Percentiles rank a stretch among this genome's conserved stretches.
These are phyloP conservation scores for Periplaneta americana DNA, from an alignment of 1,140 invertebrate genomes.

Conservation along the genomic window DNA sequence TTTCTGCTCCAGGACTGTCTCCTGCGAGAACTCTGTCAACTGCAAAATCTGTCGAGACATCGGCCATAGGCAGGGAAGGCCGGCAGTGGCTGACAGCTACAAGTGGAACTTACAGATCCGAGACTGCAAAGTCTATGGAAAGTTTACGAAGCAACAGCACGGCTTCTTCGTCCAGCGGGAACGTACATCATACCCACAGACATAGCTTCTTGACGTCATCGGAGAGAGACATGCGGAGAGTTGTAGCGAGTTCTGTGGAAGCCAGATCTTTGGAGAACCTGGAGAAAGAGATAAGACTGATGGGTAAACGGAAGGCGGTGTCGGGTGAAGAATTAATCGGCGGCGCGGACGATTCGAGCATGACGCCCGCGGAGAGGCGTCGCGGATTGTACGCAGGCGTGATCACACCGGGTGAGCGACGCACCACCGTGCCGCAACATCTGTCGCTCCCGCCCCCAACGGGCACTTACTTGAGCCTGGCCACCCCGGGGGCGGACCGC, in stretches of 20 bases:
- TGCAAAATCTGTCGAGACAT: not conserved
- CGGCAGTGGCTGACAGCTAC: slow-evolving; percentile 50
- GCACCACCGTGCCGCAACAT: slow-evolving; percentile 52
- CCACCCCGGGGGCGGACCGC: slow-evolving; percentile 45
- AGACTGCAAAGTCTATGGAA: slow-evolving; percentile 63
- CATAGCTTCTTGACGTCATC: slow-evolving; percentile 53
- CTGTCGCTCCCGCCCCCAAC: slow-evolving; percentile 61
- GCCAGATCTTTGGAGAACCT: slow-evolving; percentile 50
- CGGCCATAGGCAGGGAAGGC: slow-evolving; percentile 1
- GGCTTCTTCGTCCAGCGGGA: slow-evolving; percentile 35
- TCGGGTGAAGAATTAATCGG: slow-evolving; percentile 47
- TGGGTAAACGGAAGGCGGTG: slow-evolving; percentile 43
- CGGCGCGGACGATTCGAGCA: slow-evolving; percentile 33
- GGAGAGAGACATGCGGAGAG: slow-evolving; percentile 53
- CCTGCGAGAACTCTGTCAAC: not conserved
- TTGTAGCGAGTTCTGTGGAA: slow-evolving; percentile 41
- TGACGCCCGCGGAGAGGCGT: slow-evolving; percentile 49
- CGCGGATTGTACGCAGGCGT: slow-evolving; percentile 58
- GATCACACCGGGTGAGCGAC: slow-evolving; percentile 36
- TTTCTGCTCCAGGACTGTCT: not conserved
- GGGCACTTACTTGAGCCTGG: slow-evolving; percentile 43
- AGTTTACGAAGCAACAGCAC: slow-evolving; percentile 40
- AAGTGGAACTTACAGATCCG: slow-evolving; percentile 33
- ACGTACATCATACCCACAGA: slow-evolving; percentile 37
- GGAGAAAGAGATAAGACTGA: slow-evolving; percentile 48